A percentile compares a stretch with the other conserved stretches of the same genome.
These are phyloP conservation scores for Petrosia ficiformis DNA, from an alignment of 37 sponge, comb jelly and placozoan species.

Conservation along the genomic window DNA sequence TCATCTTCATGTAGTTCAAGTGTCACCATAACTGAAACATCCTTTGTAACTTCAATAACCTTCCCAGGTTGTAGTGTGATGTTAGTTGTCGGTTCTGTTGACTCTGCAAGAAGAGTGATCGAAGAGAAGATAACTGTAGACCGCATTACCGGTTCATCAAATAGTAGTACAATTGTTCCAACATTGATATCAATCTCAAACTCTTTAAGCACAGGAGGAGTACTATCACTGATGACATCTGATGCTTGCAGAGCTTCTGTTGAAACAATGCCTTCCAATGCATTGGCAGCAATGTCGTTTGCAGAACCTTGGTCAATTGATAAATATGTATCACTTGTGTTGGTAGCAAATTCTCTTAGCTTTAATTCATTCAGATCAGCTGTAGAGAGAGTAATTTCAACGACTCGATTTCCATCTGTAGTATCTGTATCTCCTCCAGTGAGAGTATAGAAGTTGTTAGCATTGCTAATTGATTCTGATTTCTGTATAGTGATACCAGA, in stretches of 20 bases:
- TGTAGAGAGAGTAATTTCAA: conserved; percentile 29
- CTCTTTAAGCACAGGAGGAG: conserved; percentile 46
- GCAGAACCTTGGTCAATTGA: conserved; percentile 30
- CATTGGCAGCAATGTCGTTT: conserved; percentile 60
- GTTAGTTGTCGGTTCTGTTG: background rate
- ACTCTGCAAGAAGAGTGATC: conserved; percentile 45
- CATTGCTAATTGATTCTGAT: background rate
- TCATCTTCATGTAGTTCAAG: conserved; percentile 32
- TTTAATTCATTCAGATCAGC: conserved; percentile 76
- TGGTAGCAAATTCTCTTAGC: conserved; percentile 53
- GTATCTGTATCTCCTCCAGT: conserved; percentile 43
- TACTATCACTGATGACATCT: conserved; percentile 38
- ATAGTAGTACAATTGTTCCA: conserved; percentile 38
- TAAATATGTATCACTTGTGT: conserved; percentile 51
- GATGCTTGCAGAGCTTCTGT: conserved; percentile 31
- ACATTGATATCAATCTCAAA: conserved; percentile 71
- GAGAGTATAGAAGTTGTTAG: conserved; percentile 26
- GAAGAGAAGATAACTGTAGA: conserved; percentile 47
- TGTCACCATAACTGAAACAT: conserved; percentile 20
- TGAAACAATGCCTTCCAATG: conserved; percentile 23
- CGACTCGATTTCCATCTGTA: conserved; percentile 32
- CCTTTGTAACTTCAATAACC: conserved; percentile 4
- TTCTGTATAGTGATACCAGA: conserved; percentile 59
- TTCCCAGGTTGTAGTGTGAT: conserved; percentile 37
- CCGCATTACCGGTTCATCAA: conserved; percentile 77